Evolutionary conservation across 2,113 vertebrate genomes (phyloP), one percentile per base, ranked within the genome.

Genomic region (Ovibos moschatus): DNA sequence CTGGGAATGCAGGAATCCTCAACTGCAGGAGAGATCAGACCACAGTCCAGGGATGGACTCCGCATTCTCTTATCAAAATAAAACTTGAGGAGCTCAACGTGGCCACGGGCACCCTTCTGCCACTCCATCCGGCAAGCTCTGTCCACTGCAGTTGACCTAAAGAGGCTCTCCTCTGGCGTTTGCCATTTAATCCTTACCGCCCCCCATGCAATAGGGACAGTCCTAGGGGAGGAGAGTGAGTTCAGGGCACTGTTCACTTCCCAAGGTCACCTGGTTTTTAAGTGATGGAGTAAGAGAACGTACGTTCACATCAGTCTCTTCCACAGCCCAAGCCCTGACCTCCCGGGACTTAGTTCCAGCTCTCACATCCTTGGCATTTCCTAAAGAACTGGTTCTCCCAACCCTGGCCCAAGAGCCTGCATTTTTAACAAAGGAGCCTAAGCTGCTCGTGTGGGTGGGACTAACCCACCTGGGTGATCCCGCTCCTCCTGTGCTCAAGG

Each of bases 191-290:
- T 28, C 50, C 33, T 51, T 28, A 2, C 64, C 0, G 2, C 28
- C 10, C 0, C 23, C 25, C 2, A 0, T 51, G 15, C 14, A 5
- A 45, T 10, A 43, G 64, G 27, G 47, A 7, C 1, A 0, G 7
- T 10, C 1, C 8, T 16, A 55, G 74, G 7, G 2, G 3, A 91
- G 14, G 6, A 28, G 12, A n/a, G 11, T 71, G 47, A 64, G 11
- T 28, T 79, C 25, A 14, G 90, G 50, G 78, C 43, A 1, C 14
- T 11, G 11, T 28, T 47, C 91, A 40, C 19, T n/a, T 64, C 45
- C 57, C 93, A 51, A 67, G 33, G 84, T 47, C 84, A 28, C 62
- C 4, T 7, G 4, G 5, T 43, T 36, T 47, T 81, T 23, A 28
- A 43, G 40, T 21, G 64, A 30, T 16, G 25, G 47, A 82, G 33